Conservation (phyloP, 1,140 invertebrate species). For the Hetaerina americana region DNA sequence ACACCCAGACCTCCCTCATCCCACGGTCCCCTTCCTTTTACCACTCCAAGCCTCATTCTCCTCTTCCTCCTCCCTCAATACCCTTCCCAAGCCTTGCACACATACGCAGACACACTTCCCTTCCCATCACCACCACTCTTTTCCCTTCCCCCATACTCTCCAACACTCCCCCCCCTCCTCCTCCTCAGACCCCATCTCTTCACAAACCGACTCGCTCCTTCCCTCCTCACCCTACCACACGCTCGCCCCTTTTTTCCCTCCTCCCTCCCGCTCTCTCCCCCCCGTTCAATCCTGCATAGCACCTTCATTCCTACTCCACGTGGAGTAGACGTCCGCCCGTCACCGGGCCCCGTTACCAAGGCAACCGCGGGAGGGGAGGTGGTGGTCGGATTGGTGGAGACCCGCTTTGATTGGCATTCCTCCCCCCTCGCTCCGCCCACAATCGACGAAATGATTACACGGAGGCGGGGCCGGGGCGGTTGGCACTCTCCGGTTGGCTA, state of each 20-base stretch:
- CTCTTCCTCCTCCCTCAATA: too few relatives aligned
- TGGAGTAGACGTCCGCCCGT: not conserved
- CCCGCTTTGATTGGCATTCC: not conserved
- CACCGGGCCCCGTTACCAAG: not conserved
- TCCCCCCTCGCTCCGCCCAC: not conserved
- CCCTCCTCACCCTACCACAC: not conserved
- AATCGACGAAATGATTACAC: not conserved
- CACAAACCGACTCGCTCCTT: not conserved
- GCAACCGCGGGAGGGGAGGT: not conserved
- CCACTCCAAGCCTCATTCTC: too few relatives aligned
- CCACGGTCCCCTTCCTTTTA: too few relatives aligned
- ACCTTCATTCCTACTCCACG: not conserved
- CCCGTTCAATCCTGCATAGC: not conserved
- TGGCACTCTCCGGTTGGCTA: not conserved
- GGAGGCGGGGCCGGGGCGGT: not conserved
- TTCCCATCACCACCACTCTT: too few relatives aligned
- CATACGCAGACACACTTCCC: too few relatives aligned
- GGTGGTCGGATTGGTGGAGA: not conserved
- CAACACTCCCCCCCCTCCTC: too few relatives aligned
- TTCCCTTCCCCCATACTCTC: too few relatives aligned
- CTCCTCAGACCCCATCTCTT: not conserved
- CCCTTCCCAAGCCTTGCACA: too few relatives aligned
- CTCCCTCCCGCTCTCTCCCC: not conserved
- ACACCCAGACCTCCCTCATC: too few relatives aligned
- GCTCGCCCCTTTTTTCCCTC: not conserved